phyloP scores from a whole-genome alignment of 2,888 invertebrate genomes.

The Metallyticus violacea region DNA sequence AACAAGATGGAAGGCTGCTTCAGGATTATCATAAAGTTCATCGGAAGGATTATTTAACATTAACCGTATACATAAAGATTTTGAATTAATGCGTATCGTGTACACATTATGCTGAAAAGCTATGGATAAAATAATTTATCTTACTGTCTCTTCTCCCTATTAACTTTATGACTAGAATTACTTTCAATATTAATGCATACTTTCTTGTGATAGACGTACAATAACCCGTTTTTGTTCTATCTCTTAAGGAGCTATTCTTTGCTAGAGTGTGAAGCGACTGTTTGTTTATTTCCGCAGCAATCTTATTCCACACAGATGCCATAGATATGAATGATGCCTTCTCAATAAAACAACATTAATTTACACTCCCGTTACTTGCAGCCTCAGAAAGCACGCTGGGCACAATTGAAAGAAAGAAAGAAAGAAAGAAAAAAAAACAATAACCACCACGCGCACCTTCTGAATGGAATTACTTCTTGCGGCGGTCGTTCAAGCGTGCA shows the following conservation, averaged over 20 bases:
- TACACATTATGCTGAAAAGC: too few species aligned
- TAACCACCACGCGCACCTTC: neutral
- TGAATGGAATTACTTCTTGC: neutral
- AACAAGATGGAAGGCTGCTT: too few species aligned
- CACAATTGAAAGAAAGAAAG: too few species aligned
- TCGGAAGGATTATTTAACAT: too few species aligned
- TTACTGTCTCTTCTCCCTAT: too few species aligned
- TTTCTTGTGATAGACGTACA: too few species aligned
- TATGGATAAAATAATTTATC: too few species aligned
- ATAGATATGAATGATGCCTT: neutral
- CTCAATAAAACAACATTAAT: neutral
- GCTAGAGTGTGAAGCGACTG: neutral
- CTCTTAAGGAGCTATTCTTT: neutral
- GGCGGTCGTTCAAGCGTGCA: neutral
- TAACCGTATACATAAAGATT: too few species aligned
- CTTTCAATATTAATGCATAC: too few species aligned
- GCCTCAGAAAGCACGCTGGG: neutral
- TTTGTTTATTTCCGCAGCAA: neutral
- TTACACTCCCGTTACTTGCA: neutral
- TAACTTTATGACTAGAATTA: too few species aligned
- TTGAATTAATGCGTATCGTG: too few species aligned
- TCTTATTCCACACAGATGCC: neutral
- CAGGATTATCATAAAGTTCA: too few species aligned
- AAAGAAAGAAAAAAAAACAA: neutral
- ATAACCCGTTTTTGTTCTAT: neutral